Evolutionary conservation across 2,888 invertebrate species (phyloP), one percentile per base, ranked within the genome.

Genomic region (Plagodis pulveraria): DNA sequence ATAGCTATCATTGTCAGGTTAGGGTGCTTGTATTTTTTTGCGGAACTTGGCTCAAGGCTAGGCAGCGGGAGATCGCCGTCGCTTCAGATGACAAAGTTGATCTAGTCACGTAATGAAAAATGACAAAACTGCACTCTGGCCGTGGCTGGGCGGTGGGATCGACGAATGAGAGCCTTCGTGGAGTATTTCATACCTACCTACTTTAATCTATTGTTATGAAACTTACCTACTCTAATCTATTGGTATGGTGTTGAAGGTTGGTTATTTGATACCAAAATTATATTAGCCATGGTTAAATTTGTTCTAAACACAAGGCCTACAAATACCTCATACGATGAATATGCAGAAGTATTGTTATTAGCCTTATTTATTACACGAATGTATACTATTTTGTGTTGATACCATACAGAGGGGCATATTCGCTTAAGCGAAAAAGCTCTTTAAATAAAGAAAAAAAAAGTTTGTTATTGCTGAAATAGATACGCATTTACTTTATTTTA

Each of bases 31-130:
- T 40, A 10, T 5, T 52, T 64, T 62, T 49, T 55, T 46, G 40
- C 5, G 38, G 46, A 52, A 36, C 56, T 53, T 73, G 70, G 75
- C 70, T 81, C 83, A 83, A 83, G 79, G 79, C 74, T 81, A 77
- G 60, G 63, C 57, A 69, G 74, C 73, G 75, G 67, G 73, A 71
- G 79, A 84, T 84, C 78, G 82, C 76, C 76, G 79, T 72, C 79
- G 78, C 75, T 82, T 74, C 75, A 80, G 80, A 83, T 91, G 89
- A 93, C 89, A 86, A 89, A 89, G 91, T 89, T 94, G 94, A 94
- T 94, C 94, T 93, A 89, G 87, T 93, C 94, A 94, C 94, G 94
- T 94, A 94, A 94, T 94, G 94, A 94, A 94, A 94, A 94, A 94
- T 94, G 93, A 93, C 94, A 93, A 87, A 88, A 88, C 84, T 84